These are phyloP conservation scores for Melopsittacus undulatus DNA, from an alignment of 2,797 vertebrate species.

Conservation along the genomic window DNA sequence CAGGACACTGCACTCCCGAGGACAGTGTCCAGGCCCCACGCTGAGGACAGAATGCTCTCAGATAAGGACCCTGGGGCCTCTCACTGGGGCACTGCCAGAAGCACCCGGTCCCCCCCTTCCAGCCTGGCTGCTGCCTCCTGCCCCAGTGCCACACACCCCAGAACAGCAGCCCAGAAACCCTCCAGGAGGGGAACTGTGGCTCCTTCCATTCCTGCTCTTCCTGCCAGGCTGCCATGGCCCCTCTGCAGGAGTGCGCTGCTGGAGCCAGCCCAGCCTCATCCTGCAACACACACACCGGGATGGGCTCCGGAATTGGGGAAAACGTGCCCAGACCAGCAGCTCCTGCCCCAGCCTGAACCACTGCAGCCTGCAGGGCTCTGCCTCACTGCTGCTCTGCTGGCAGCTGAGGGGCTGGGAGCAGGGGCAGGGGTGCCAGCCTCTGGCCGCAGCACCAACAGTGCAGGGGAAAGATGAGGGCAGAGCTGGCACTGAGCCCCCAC, in stretches of 20 bases:
- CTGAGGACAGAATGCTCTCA: neutral
- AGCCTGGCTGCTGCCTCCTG: neutral
- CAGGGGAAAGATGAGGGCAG: neutral
- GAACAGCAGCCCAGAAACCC: neutral
- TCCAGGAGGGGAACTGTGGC: neutral
- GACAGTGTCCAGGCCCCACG: neutral
- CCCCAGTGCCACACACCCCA: neutral
- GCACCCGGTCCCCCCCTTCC: neutral
- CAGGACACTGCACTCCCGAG: neutral
- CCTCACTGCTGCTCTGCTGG: fast-evolving
- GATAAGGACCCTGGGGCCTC: conserved; percentile 27
- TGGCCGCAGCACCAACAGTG: fast-evolving
- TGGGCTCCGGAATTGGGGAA: neutral
- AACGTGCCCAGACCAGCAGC: neutral
- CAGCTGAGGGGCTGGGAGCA: fast-evolving
- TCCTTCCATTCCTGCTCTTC: neutral
- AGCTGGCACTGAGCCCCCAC: neutral
- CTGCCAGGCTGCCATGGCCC: fast-evolving
- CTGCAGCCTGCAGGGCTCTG: neutral
- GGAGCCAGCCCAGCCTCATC: neutral
- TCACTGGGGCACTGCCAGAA: neutral
- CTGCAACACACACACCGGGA: fast-evolving
- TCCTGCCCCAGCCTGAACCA: neutral
- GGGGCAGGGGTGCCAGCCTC: neutral
- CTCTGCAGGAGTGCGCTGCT: fast-evolving